These are phyloP conservation scores for Dromococcyx pavoninus DNA, from an alignment of 2,797 vertebrate species.

Conservation along the genomic window DNA sequence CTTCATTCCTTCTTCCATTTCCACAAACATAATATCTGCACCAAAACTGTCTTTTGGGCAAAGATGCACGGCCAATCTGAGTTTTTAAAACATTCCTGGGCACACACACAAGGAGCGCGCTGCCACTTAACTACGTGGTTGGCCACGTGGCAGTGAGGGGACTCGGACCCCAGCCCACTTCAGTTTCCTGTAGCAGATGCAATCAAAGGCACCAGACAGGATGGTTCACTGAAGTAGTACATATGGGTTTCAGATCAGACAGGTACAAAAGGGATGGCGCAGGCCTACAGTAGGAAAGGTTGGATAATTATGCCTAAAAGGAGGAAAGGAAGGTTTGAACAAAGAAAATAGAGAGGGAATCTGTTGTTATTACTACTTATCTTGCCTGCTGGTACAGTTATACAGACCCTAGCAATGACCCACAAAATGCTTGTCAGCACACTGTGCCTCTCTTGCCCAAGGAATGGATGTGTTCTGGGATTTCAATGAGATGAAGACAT, in stretches of 20 bases:
- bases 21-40: background rate
- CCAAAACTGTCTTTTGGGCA: background rate
- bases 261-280: background rate
- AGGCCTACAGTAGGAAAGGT: background rate
- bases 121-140: background rate
- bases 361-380: background rate
- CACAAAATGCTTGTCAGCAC: background rate
- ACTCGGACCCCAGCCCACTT: background rate
- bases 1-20: background rate
- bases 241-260: background rate
- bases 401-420: background rate
- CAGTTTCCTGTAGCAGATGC: background rate
- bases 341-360: background rate
- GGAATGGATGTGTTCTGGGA: background rate
- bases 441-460: background rate
- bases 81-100: rapidly evolving
- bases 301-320: background rate
- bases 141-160: rapidly evolving
- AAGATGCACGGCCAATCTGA: background rate
- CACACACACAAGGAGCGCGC: rapidly evolving
- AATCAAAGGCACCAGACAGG: background rate
- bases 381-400: background rate
- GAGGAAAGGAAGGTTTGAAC: background rate
- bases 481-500: background rate
- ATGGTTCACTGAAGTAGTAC: background rate